Percentiles rank a stretch among this genome's conserved stretches.
phyloP scores from a whole-genome alignment of 53 echinoderm and acorn worm genomes.

The Glandiceps talaboti region DNA sequence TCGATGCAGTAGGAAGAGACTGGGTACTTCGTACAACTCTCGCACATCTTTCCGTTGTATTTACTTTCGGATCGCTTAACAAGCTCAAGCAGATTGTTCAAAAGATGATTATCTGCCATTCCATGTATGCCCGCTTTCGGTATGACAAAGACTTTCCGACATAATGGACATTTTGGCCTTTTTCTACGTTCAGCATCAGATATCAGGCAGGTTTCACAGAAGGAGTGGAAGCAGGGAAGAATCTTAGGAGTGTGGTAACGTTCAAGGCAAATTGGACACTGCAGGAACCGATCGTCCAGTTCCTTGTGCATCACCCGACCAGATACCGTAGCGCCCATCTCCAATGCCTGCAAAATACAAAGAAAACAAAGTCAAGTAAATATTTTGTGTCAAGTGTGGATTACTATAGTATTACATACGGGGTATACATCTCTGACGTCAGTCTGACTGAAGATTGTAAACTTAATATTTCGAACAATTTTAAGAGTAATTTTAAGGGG shows the following conservation, averaged over 20 bases:
- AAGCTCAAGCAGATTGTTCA: neutral
- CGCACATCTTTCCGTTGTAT: neutral
- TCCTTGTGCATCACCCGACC: neutral
- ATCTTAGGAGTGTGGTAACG: neutral
- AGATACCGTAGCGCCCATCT: neutral
- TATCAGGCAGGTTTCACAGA: neutral
- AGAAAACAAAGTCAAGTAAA: too few relatives aligned
- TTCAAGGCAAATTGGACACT: neutral
- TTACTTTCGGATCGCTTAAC: neutral
- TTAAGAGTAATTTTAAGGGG: too few relatives aligned
- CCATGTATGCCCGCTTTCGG: neutral
- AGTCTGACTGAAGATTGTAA: too few relatives aligned
- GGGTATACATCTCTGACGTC: too few relatives aligned
- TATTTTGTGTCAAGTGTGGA: too few relatives aligned
- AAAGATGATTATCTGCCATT: neutral
- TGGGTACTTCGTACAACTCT: neutral
- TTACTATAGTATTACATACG: too few relatives aligned
- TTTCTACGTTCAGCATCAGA: neutral
- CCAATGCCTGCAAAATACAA: neutral
- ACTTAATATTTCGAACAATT: too few relatives aligned
- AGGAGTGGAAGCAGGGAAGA: neutral
- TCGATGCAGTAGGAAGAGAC: neutral
- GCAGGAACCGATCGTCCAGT: neutral
- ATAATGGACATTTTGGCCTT: neutral
- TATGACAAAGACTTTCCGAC: neutral